Base-by-base conservation (phyloP, 2,888 invertebrate species). In the Liposcelis brunnea region DNA sequence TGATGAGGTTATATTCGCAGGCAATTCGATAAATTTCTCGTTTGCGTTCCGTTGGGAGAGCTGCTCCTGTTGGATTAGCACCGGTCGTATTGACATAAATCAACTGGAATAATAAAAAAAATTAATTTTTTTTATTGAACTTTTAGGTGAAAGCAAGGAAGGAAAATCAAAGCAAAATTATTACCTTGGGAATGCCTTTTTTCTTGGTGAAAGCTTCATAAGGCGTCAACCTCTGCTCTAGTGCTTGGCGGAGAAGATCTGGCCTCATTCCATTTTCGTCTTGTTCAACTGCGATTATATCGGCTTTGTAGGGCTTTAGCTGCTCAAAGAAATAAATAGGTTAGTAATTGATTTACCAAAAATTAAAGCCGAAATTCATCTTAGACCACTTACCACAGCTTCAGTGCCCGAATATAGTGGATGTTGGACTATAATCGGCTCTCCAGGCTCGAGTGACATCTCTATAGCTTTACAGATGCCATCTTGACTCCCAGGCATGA, bases 401-500 rank as follows among this genome's bases (percentile, higher is more conserved):
- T 77, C 71, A 6, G 75, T 68, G 12, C 83, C 83, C 1, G 80
- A 71, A 56, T 84, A 85, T 1, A 77, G 65, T 5, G 76, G 82
- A 59, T 75, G 71, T 44, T 77, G 78, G 10, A 81, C 71, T 21
- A 85, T 56, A 31, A 86, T 66, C 0, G 78, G 70, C 55, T 83
- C 82, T 0, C 77, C 80, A 1, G 70, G 70, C 36, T 73, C 70
- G n/a, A 84, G 58, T 46, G 79, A 61, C 61, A 83, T 71, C 54
- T 84, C 82, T 34, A 82, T 67, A 37, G 77, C 69, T 61, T 79
- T 80, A 62, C 77, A 77, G 48, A 85, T 71, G 5, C 79, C 84
- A 57, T 84, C 82, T 59, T 83, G 84, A 18, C 80, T 75, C 2
- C 85, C 86, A 51, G 74, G 73, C 3, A 80, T 80, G 19, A 84